Evolutionary conservation across 2,888 invertebrate species (phyloP), one percentile per base, ranked within the genome.

Genomic region (Habroteleia sp.): DNA sequence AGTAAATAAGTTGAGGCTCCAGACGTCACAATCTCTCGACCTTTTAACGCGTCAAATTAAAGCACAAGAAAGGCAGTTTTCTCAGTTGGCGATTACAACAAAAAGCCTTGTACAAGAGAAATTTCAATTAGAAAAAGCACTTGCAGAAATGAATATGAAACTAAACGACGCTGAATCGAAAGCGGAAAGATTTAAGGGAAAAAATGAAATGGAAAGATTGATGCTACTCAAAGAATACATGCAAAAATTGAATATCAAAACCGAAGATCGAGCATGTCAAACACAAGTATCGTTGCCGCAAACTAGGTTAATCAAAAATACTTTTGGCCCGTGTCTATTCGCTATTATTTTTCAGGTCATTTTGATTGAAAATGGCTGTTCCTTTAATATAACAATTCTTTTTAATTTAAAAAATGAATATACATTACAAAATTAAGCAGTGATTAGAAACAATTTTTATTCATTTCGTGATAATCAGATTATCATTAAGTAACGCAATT

Each of bases 1-100:
- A 31, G n/a, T 76, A 17, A 69, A 58, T 6, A 78, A 81, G 39
- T 41, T 80, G 54, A 78, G 69, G 44, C 27, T 68, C 33, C 79
- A 79, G 23, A 81, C 81, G 4, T 69, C 80, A 2, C 77, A 77
- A 23, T 80, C 80, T 0, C 73, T 85, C 37, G 81, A 81, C 33
- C 41, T 79, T 29, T 42, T 84, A 27, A 77, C 78, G 1, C 75
- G 74, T 20, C 84, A 82, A 75, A 79, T 85, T 41, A 66, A 74
- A 31, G 73, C 54, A 0, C 84, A 83, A 58, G 83, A 83, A 42
- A 77, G 41, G 29, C 81, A 84, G 73, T 84, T 82, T 44, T 65
- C 81, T 1, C 80, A 81, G 37, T 69, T 85, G 1, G 78, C 81
- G 2, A 79, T 80, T 37, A 82, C 80, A 0, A 80, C 83, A 1